Evolutionary conservation across 2,888 invertebrate species (phyloP).

Genomic region (Chromoteleia sp.): DNA sequence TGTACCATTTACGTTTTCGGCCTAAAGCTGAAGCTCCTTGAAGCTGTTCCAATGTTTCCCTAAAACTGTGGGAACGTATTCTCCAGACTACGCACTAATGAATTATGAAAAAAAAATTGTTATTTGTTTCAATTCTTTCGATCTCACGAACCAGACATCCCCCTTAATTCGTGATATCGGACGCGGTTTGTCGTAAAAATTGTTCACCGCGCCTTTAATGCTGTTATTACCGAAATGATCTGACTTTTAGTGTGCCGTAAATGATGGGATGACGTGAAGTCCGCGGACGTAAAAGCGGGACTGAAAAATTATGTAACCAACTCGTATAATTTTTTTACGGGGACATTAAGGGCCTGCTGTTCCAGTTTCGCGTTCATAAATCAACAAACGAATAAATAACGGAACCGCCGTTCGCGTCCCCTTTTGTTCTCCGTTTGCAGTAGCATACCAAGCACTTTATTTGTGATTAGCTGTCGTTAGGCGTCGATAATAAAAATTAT

Average conservation of each 20-base stretch:
- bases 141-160: too few species aligned
- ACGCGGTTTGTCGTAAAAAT: not conserved
- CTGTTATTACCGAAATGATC: not conserved
- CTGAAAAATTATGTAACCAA: not conserved
- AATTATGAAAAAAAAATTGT: too few species aligned
- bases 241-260: not conserved
- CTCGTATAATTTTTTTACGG: not conserved
- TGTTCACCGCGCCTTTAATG: not conserved
- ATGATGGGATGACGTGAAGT: not conserved
- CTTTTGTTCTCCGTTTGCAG: not conserved
- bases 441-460: constrained; percentile 18
- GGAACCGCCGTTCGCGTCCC: too few species aligned
- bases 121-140: too few species aligned
- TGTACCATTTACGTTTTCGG: too few species aligned
- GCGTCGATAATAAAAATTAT: not conserved
- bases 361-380: constrained; percentile 8
- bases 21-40: too few species aligned
- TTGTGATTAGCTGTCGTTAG: constrained; percentile 15
- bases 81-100: too few species aligned
- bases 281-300: not conserved
- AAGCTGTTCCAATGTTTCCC: too few species aligned
- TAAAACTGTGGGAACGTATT: too few species aligned
- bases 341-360: not conserved
- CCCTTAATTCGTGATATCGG: not conserved
- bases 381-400: constrained; percentile 12